Base-by-base conservation (phyloP, 2,888 invertebrate species). In the Drosophila meridionalis region DNA sequence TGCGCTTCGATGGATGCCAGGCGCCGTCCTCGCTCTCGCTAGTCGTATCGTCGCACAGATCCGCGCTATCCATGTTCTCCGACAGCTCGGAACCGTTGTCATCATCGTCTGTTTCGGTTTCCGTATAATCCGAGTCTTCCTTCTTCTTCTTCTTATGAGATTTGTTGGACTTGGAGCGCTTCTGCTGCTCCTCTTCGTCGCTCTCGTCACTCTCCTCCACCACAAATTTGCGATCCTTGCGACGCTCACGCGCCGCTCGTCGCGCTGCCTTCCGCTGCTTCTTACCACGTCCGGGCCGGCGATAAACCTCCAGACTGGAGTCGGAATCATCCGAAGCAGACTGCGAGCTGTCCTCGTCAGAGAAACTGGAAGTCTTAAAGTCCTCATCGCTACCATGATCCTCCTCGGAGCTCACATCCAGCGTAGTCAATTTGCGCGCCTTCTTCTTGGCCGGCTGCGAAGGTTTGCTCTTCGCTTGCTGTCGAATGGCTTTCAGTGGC, bases 301-400 rank as follows among this genome's bases (percentile, higher is more conserved):
- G 92, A 60, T 94, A 93, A 3, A 93, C 91, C 45, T 94, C 94
- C 50, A 94, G 89, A 14, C 93, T 94, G n/a, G 94, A 93, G 55
- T 94, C 94, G 45, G 94, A 95, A 32, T 95, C 95, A 1, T 94
- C 94, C 0, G 93, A 93, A 62, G 95, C 94, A 34, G 95, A 95
- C 55, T 92, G 92, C 6, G 92, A 91, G 6, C 84, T 89, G 4
- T 92, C 92, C 40, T 95, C 95, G 1, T 94, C 94, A 20, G 92
- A 92, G 77, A 92, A 91, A 0, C 96, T 95, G 48, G 97, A 93
- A 0, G 92, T 97, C 91, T 97, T 97, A 91, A 98, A 98, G 93
- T 98, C 98, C 92, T 98, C 98, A 90, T 98, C 98, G 0, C 96
- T 97, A 66, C 95, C 95, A 92, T 97, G 96, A 78, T 97, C 97